Conservation (phyloP, 2,113 vertebrate genomes). For the Pithys albifrons region DNA sequence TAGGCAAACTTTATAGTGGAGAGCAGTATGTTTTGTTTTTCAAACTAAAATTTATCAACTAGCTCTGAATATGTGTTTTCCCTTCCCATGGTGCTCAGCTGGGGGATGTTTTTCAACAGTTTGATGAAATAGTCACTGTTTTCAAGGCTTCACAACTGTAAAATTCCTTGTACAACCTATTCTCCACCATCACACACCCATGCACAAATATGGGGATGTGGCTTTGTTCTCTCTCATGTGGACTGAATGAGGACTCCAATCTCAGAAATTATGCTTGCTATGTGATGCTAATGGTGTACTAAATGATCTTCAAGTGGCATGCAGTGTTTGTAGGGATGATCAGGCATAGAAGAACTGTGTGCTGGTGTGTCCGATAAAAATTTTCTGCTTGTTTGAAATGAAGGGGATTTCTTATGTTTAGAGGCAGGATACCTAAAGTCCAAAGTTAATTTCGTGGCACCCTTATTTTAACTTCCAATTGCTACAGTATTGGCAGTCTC, state of each 20-base stretch:
- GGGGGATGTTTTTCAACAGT: neutral
- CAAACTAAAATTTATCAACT: neutral
- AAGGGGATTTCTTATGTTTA: neutral
- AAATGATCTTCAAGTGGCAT: neutral
- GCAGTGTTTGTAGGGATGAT: neutral
- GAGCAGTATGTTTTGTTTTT: neutral
- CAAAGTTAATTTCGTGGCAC: neutral
- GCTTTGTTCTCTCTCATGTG: neutral
- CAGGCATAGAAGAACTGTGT: neutral
- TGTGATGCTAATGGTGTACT: neutral
- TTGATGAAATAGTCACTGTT: neutral
- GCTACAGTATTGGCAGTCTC: neutral
- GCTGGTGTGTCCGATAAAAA: neutral
- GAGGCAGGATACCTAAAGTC: neutral
- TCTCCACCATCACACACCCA: neutral
- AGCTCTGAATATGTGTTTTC: neutral
- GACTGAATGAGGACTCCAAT: neutral
- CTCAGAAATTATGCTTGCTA: neutral
- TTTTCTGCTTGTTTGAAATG: neutral
- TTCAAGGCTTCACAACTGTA: neutral
- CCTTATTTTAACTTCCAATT: neutral
- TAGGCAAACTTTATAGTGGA: neutral
- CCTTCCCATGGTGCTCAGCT: neutral
- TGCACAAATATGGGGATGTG: fast-evolving
- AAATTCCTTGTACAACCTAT: neutral